These are phyloP conservation scores for Cottus gobio DNA, from an alignment of 2,113 vertebrate genomes.

Conservation along the genomic window DNA sequence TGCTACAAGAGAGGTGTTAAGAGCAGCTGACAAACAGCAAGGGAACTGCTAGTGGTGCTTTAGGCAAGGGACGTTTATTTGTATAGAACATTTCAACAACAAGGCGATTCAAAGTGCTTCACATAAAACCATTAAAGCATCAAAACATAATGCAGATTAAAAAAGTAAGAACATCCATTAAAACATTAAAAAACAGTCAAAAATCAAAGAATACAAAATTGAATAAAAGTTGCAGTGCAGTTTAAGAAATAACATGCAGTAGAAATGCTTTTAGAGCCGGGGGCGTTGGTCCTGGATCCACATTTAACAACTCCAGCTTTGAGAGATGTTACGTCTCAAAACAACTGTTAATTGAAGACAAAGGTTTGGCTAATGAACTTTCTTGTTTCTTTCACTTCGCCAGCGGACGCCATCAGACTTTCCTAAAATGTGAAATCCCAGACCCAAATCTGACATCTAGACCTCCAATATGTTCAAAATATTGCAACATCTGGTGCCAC, in stretches of 20 bases:
- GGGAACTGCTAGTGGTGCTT: not conserved
- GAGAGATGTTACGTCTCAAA: slow-evolving; percentile 8
- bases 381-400: slow-evolving; percentile 11
- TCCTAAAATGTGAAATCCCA: slow-evolving; percentile 6
- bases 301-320: slow-evolving; percentile 15
- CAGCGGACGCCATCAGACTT: not conserved
- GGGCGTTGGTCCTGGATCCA: slow-evolving; percentile 1
- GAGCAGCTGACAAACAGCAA: slow-evolving; percentile 22
- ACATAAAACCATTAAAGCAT: too few relatives aligned
- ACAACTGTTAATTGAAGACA: slow-evolving; percentile 21
- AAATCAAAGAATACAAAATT: too few relatives aligned
- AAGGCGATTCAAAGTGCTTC: too few relatives aligned
- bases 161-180: too few relatives aligned
- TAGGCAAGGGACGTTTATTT: too few relatives aligned
- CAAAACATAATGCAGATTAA: too few relatives aligned
- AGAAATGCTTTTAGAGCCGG: too few relatives aligned
- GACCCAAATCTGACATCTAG: not conserved
- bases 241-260: too few relatives aligned
- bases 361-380: slow-evolving; percentile 3
- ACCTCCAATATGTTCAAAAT: not conserved
- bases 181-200: too few relatives aligned
- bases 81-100: too few relatives aligned
- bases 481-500: not conserved
- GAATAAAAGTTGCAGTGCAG: too few relatives aligned
- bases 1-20: slow-evolving; percentile 6